A percentile compares a stretch with the other conserved stretches of the same genome.
Conservation (phyloP, 2,888 invertebrate genomes). For the Amphipyra berbera region DNA sequence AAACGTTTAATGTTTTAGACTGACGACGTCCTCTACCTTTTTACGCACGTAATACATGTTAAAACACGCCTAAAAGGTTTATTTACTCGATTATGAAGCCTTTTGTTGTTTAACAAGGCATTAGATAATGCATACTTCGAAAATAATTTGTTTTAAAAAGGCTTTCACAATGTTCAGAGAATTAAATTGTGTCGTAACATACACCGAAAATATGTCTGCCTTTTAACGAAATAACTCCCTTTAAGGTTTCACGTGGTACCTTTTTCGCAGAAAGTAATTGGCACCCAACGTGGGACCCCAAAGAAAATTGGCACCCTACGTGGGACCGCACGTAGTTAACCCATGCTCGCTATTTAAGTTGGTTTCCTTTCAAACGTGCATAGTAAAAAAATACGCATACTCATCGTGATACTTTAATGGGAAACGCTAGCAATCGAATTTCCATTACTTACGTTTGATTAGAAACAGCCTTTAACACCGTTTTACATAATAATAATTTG, state of each 20-base stretch:
- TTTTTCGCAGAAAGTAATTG: constrained; percentile 51
- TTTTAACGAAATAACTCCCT: constrained; percentile 36
- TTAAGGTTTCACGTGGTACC: constrained; percentile 22
- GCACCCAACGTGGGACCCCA: constrained; percentile 54
- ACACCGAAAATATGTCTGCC: constrained; percentile 30
- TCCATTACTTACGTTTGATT: constrained; percentile 53
- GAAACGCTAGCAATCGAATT: constrained; percentile 56
- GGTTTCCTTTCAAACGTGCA: constrained; percentile 63
- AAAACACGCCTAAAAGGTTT: constrained; percentile 63
- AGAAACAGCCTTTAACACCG: constrained; percentile 34
- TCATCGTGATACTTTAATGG: constrained; percentile 61
- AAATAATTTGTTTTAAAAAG: constrained; percentile 51
- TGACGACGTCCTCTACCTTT: constrained; percentile 60
- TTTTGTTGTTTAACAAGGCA: constrained; percentile 65
- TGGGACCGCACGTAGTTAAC: constrained; percentile 57
- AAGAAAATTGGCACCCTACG: constrained; percentile 65
- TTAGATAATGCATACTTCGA: constrained; percentile 53
- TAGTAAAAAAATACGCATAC: constrained; percentile 60
- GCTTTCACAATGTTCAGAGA: constrained; percentile 35
- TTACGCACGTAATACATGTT: constrained; percentile 63
- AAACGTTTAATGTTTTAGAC: constrained; percentile 45
- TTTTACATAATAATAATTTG: constrained; percentile 40
- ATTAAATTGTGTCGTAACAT: constrained; percentile 42
- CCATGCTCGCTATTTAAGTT: constrained; percentile 64
- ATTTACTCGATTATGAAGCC: constrained; percentile 64